These are phyloP conservation scores for Hesperia comma DNA, from an alignment of 2,888 invertebrate species.

Conservation along the genomic window DNA sequence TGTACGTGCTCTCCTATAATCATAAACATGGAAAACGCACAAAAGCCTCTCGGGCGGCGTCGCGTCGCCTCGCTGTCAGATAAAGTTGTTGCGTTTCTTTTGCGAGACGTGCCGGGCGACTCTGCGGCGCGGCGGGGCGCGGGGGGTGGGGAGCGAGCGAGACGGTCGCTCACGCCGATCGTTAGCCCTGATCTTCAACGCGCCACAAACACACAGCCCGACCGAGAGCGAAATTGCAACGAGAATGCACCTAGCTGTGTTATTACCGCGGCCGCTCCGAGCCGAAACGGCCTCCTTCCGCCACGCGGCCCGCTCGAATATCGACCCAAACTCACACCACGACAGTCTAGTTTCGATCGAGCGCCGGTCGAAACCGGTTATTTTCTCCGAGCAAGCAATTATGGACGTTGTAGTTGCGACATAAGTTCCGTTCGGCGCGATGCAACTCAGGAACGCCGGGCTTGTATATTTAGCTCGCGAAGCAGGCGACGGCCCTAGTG, in stretches of 20 bases:
- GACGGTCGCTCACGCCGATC: slow-evolving; percentile 74
- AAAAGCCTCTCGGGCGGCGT: slow-evolving; percentile 76
- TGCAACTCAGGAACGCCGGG: slow-evolving; percentile 62
- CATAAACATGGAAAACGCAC: slow-evolving; percentile 84
- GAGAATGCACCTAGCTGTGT: slow-evolving; percentile 83
- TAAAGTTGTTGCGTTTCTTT: slow-evolving; percentile 82
- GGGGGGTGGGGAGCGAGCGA: slow-evolving; percentile 56
- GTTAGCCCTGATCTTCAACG: slow-evolving; percentile 85
- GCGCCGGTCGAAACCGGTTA: slow-evolving; percentile 66
- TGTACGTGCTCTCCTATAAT: slow-evolving; percentile 81
- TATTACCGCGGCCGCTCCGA: slow-evolving; percentile 70
- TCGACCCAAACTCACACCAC: slow-evolving; percentile 50
- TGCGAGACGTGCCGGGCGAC: slow-evolving; percentile 63
- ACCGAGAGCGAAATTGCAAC: slow-evolving; percentile 84
- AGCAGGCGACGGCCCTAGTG: slow-evolving; percentile 72
- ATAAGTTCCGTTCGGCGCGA: slow-evolving; percentile 70
- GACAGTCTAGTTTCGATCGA: slow-evolving; percentile 58
- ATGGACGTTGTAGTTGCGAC: slow-evolving; percentile 75
- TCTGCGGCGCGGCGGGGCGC: slow-evolving; percentile 45
- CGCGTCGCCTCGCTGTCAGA: slow-evolving; percentile 80
- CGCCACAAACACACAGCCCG: slow-evolving; percentile 84
- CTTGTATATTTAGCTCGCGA: slow-evolving; percentile 83
- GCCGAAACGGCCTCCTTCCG: slow-evolving; percentile 72
- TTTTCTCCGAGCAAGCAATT: slow-evolving; percentile 74
- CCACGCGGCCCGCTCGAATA: slow-evolving; percentile 47